Percentiles rank a stretch among this genome's conserved stretches.
These are phyloP conservation scores for Lymantria dispar DNA, from an alignment of 2,888 invertebrate species.

Conservation along the genomic window DNA sequence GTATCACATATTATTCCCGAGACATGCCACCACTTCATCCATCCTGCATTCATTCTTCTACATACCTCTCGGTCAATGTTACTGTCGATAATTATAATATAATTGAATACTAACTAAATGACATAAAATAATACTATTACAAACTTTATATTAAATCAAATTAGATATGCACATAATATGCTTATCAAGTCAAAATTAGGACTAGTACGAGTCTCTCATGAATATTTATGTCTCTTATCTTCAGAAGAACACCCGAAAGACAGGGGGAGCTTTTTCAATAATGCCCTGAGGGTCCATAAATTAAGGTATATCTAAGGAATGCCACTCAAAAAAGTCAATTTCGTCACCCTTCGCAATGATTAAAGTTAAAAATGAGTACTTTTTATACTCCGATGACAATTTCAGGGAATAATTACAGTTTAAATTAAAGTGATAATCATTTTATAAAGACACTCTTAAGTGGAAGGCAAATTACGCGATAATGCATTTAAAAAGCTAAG, in stretches of 20 bases:
- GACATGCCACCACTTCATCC: too few relatives aligned
- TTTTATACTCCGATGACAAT: conserved; percentile 18
- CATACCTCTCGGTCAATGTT: too few relatives aligned
- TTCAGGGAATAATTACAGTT: conserved; percentile 13
- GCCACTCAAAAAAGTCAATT: conserved; percentile 56
- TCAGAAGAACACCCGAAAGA: conserved; percentile 21
- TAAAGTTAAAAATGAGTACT: conserved; percentile 32
- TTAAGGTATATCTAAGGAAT: conserved; percentile 42
- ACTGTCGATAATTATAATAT: too few relatives aligned
- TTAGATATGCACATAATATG: conserved; percentile 8
- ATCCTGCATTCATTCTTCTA: too few relatives aligned
- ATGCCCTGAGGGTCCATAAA: conserved; percentile 61
- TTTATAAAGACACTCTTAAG: not conserved
- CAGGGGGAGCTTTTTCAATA: conserved; percentile 52
- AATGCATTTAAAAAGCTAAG: too few relatives aligned
- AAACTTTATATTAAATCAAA: not conserved
- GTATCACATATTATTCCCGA: too few relatives aligned
- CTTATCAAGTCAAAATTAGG: conserved; percentile 25
- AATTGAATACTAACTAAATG: too few relatives aligned
- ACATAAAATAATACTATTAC: too few relatives aligned
- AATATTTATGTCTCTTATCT: conserved; percentile 20
- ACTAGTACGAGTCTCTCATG: conserved; percentile 11
- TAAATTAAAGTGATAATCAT: conserved; percentile 4
- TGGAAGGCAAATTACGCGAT: not conserved
- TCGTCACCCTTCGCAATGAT: conserved; percentile 40